Evolutionary conservation across 2,113 vertebrate genomes (phyloP).

Genomic region (Oxyura jamaicensis): DNA sequence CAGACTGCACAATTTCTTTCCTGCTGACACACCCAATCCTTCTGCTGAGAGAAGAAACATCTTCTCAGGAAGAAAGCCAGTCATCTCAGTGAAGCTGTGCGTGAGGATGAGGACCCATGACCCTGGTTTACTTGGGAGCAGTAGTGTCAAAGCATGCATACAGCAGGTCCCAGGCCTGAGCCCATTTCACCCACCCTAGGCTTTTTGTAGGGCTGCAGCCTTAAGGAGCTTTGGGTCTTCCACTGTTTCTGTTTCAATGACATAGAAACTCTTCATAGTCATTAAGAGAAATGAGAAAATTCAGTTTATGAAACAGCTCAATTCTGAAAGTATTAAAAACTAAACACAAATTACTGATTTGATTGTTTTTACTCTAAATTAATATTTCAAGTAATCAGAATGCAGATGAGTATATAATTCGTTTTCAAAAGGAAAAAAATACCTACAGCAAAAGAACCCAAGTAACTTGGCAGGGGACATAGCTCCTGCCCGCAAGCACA

Average conservation of each 20-base stretch:
- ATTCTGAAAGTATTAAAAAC: background rate
- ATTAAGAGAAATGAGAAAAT: background rate
- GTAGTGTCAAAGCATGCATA: background rate
- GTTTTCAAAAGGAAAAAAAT: background rate
- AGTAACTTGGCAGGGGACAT: background rate
- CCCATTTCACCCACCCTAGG: background rate
- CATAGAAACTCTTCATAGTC: background rate
- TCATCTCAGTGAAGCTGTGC: background rate
- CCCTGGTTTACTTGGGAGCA: background rate
- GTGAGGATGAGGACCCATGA: background rate
- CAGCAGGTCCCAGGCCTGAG: background rate
- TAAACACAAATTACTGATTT: background rate
- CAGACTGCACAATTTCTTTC: background rate
- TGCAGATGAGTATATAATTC: background rate
- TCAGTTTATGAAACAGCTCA: background rate
- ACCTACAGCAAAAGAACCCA: background rate
- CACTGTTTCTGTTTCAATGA: background rate
- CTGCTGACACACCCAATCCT: background rate
- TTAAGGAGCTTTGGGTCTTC: background rate
- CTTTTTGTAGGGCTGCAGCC: background rate
- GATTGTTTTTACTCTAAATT: background rate
- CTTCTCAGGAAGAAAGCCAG: background rate
- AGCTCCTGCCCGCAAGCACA: fast-evolving
- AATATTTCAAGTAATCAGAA: background rate
- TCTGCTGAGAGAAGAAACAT: background rate